Conservation (phyloP, 2,888 invertebrate genomes). For the Aricia artaxerxes region DNA sequence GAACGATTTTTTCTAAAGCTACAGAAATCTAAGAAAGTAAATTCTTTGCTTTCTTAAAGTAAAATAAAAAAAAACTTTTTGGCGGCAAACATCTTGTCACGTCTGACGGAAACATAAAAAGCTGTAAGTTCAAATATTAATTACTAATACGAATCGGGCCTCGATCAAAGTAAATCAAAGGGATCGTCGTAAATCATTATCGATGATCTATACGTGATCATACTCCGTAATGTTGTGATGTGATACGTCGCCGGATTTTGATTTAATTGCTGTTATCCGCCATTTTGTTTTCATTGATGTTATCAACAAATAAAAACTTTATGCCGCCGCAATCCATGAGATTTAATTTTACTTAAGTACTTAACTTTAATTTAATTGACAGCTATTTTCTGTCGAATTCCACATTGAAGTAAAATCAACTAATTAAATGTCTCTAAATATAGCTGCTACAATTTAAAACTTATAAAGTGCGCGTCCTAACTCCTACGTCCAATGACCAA, state of each 20-base stretch:
- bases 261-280: conserved; percentile 1
- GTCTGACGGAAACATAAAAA: conserved; percentile 9
- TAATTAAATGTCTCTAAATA: too few relatives aligned
- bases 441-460: too few relatives aligned
- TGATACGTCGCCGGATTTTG: not conserved
- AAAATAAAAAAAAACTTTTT: not conserved
- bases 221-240: conserved; percentile 10
- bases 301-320: not conserved
- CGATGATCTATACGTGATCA: conserved; percentile 18
- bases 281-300: not conserved
- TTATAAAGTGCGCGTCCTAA: too few relatives aligned
- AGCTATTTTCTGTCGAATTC: too few relatives aligned
- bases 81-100: conserved; percentile 8
- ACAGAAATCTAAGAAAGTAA: too few relatives aligned
- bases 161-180: conserved; percentile 2
- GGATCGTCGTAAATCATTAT: not conserved
- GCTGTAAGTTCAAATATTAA: not conserved
- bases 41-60: not conserved
- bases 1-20: too few relatives aligned
- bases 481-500: too few relatives aligned
- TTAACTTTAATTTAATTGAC: too few relatives aligned
- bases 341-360: too few relatives aligned
- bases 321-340: too few relatives aligned
- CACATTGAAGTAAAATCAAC: too few relatives aligned
- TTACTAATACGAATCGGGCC: not conserved